These are phyloP conservation scores for Notolabrus celidotus DNA, from an alignment of 2,797 vertebrate species.

Conservation along the genomic window DNA sequence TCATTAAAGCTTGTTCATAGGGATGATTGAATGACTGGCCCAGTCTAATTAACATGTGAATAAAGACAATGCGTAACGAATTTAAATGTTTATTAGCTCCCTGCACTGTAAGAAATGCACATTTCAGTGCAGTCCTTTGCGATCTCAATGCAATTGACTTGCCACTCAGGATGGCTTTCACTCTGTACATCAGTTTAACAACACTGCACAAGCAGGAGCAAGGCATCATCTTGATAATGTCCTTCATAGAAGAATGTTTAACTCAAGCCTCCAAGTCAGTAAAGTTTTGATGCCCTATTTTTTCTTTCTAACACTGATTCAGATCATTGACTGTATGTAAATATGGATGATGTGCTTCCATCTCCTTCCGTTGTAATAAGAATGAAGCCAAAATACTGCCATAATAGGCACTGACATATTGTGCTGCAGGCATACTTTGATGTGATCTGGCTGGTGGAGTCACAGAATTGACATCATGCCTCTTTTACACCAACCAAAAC, in stretches of 20 bases:
- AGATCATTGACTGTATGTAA: too few species aligned
- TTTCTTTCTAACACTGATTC: too few species aligned
- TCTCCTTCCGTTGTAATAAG: too few species aligned
- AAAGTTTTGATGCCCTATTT: too few species aligned
- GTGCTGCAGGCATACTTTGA: too few species aligned
- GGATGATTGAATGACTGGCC: conserved; percentile 66
- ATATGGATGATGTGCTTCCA: too few species aligned
- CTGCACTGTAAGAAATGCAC: conserved; percentile 5
- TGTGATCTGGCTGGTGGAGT: too few species aligned
- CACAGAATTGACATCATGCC: too few species aligned
- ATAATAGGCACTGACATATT: too few species aligned
- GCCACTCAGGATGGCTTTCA: conserved; percentile 13
- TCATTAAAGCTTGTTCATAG: conserved; percentile 68
- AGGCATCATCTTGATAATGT: conserved; percentile 25
- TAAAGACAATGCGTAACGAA: conserved; percentile 39
- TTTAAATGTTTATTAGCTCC: conserved; percentile 40
- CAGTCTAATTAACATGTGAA: conserved; percentile 59
- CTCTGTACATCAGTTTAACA: conserved; percentile 15
- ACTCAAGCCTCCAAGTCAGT: too few species aligned
- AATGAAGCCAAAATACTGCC: too few species aligned
- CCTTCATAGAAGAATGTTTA: conserved; percentile 9
- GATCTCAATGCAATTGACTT: neutral
- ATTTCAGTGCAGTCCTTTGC: neutral
- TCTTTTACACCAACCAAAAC: too few species aligned
- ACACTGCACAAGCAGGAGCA: conserved; percentile 9